These are phyloP conservation scores for Paracentrotus lividus DNA, from an alignment of 53 echinoderm and acorn worm species.

Conservation along the genomic window DNA sequence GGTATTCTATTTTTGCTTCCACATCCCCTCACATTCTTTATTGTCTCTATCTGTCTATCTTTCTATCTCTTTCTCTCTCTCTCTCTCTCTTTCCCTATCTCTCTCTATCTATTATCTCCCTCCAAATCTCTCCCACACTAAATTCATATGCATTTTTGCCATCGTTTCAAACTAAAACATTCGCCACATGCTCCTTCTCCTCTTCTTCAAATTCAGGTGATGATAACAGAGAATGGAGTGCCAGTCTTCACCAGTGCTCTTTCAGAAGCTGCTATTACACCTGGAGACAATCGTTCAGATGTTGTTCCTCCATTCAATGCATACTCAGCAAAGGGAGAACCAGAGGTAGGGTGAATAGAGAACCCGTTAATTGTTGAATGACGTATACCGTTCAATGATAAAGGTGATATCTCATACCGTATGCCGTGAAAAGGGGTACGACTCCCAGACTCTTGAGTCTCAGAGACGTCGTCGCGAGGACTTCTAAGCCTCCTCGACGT, in stretches of 20 bases:
- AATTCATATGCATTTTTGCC: neutral
- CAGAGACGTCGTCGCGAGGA: too few relatives aligned
- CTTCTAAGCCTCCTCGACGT: too few relatives aligned
- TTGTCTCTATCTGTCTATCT: neutral
- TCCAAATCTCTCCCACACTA: neutral
- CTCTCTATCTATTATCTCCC: neutral
- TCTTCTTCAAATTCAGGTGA: slow-evolving; percentile 59
- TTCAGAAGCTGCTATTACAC: slow-evolving; percentile 77
- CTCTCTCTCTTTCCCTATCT: neutral
- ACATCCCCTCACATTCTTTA: neutral
- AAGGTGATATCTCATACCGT: too few relatives aligned
- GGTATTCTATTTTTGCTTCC: too few relatives aligned
- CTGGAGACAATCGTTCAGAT: slow-evolving; percentile 80
- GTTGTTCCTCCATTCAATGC: slow-evolving; percentile 91
- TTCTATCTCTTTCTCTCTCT: neutral
- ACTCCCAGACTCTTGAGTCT: too few relatives aligned
- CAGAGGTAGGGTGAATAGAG: slow-evolving; percentile 71
- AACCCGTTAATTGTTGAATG: neutral
- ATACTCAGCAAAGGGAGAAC: slow-evolving; percentile 82
- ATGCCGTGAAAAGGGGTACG: too few relatives aligned
- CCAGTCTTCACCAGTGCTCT: slow-evolving; percentile 60
- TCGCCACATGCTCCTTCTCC: neutral
- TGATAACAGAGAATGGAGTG: slow-evolving; percentile 76
- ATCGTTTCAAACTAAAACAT: neutral
- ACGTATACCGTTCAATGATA: too few relatives aligned